phyloP scores from a whole-genome alignment of 1,140 invertebrate species.

The Drosophila pseudoananassae region DNA sequence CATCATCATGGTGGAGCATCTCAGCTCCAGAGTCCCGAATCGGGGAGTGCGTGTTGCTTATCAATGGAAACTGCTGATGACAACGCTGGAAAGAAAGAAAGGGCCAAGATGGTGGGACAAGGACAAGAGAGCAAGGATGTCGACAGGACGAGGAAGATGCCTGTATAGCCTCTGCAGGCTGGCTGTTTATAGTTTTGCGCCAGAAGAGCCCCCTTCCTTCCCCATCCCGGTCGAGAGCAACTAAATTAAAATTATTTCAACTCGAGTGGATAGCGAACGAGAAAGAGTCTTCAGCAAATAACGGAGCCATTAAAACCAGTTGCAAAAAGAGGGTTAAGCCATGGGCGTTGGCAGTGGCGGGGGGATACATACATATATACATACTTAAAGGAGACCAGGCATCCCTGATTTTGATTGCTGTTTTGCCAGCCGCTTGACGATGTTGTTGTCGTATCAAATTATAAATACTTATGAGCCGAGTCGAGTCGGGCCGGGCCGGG shows the following conservation, averaged over 20 bases:
- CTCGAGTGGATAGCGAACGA: conserved; percentile 66
- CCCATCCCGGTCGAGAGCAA: conserved; percentile 45
- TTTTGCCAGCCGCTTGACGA: conserved; percentile 38
- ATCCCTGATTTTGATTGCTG: conserved; percentile 64
- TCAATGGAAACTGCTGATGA: conserved; percentile 70
- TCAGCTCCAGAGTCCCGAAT: not conserved
- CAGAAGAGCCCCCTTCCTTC: conserved; percentile 5
- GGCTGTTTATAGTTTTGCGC: conserved; percentile 68
- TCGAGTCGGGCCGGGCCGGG: not conserved
- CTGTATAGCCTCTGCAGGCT: conserved; percentile 34
- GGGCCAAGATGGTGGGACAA: not conserved
- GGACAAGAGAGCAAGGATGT: not conserved
- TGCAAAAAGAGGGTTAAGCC: conserved; percentile 31
- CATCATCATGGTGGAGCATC: conserved; percentile 4
- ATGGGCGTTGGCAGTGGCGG: not conserved
- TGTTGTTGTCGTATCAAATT: conserved; percentile 62
- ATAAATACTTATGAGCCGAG: conserved; percentile 53
- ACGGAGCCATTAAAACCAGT: conserved; percentile 75
- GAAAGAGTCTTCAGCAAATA: conserved; percentile 54
- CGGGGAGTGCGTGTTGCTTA: conserved; percentile 54
- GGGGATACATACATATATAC: too few relatives aligned
- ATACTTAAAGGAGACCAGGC: not conserved
- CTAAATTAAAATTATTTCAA: conserved; percentile 80
- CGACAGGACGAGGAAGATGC: conserved; percentile 9
- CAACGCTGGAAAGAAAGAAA: conserved; percentile 4